Evolutionary conservation across 2,797 vertebrate genomes (phyloP), one percentile per base, ranked within the genome.

Genomic region (Scyliorhinus canicula): DNA sequence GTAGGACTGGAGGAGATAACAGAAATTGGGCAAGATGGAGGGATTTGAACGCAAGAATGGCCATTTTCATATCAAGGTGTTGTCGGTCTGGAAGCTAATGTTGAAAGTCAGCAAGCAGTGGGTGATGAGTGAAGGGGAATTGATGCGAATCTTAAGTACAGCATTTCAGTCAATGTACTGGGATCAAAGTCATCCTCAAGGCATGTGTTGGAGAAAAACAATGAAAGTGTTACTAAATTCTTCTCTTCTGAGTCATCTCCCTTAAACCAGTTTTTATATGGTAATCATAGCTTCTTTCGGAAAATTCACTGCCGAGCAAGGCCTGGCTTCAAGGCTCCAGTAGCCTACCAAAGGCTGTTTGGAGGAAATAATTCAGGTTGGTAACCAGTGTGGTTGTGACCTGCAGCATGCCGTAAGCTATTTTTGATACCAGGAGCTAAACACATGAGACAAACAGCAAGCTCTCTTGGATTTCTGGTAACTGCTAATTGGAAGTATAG

Each of bases 291-390:
- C 60, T 60, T 60, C 88, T 91, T 65, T 12, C 21, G 40, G 65
- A 65, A 44, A 63, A 91, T 65, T 91, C n/a, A 91, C 35, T 91
- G 88, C n/a, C 7, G 63, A 63, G 55, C 26, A 63, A 40, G 35
- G 57, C 11, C 14, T n/a, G 31, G 40, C 57, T 90, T 21, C 55
- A 63, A n/a, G 35, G 55, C 57, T 63, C 55, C 35, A 60, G 52
- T 35, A 60, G 6, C 63, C n/a, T 63, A 63, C n/a, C n/a, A 65
- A 91, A 91, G 60, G 1, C 19, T 91, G 57, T 65, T 65, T 7
- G 26, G 57, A 91, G 88, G 21, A 21, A 91, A 91, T 91, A 91
- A 65, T 91, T 91, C 57, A 91, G 31, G 8, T 91, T n/a, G 60
- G 7, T 65, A 65, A 63, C 40, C 21, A 44, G 57, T 26, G 88